Conservation (phyloP, 2,888 invertebrate genomes). For the Drosophila conformis region DNA sequence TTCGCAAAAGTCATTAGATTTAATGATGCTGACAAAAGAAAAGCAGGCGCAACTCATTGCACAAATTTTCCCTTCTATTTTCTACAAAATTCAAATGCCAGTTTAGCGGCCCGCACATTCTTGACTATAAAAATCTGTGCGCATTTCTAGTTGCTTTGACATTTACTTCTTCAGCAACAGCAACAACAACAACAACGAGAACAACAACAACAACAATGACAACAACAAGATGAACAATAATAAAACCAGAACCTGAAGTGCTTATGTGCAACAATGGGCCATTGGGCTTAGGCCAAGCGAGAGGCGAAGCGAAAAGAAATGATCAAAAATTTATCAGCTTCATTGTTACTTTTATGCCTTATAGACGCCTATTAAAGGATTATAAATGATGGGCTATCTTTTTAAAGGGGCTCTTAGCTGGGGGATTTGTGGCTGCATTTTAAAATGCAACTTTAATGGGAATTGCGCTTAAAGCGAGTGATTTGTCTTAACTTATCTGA, state of each 20-base stretch:
- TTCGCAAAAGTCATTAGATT: not conserved
- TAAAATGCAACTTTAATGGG: constrained; percentile 33
- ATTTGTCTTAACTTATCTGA: not conserved
- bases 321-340: constrained; percentile 57
- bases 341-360: constrained; percentile 56
- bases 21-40: not conserved
- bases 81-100: constrained; percentile 34
- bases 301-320: constrained; percentile 30
- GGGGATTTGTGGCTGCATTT: constrained; percentile 27
- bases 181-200: constrained; percentile 3
- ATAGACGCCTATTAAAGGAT: constrained; percentile 76
- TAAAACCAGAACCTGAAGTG: constrained; percentile 17
- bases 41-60: not conserved
- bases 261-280: constrained; percentile 48
- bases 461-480: constrained; percentile 26
- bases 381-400: constrained; percentile 62
- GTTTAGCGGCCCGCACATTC: constrained; percentile 42
- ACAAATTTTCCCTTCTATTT: not conserved
- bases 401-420: constrained; percentile 33
- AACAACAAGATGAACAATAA: not conserved
- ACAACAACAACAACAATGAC: not conserved
- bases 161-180: constrained; percentile 10
- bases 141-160: constrained; percentile 40
- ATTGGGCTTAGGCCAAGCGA: constrained; percentile 19
- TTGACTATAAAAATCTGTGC: constrained; percentile 38